These are phyloP conservation scores for Mystacornis crossleyi DNA, from an alignment of 2,113 vertebrate genomes.

Conservation along the genomic window DNA sequence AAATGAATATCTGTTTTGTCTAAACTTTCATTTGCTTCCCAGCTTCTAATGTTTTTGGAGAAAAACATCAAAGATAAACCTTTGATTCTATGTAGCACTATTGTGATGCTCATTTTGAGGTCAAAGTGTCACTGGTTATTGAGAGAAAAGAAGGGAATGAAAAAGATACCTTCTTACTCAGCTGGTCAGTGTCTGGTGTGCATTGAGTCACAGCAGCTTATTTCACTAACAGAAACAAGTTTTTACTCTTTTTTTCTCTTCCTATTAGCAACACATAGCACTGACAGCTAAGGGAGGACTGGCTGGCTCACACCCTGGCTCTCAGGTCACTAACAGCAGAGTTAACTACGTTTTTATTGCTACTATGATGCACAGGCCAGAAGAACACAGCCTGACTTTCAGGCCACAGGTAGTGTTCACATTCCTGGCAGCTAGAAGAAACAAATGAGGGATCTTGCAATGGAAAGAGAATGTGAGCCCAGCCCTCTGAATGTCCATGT, in stretches of 20 bases:
- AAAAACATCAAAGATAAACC: not conserved
- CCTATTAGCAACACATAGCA: not conserved
- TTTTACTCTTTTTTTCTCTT: not conserved
- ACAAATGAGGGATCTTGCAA: not conserved
- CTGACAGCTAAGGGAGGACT: not conserved
- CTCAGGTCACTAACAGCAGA: not conserved
- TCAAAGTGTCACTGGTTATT: not conserved
- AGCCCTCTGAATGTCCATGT: not conserved
- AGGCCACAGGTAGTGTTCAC: not conserved
- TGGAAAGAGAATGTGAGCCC: not conserved
- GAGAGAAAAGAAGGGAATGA: not conserved
- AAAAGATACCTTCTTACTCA: constrained; percentile 46
- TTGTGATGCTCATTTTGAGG: constrained; percentile 4
- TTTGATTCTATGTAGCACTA: not conserved
- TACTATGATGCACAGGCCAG: not conserved
- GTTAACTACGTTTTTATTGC: not conserved
- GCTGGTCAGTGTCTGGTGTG: not conserved
- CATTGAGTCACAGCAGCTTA: constrained; percentile 23
- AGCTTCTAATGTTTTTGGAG: not conserved
- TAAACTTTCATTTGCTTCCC: not conserved
- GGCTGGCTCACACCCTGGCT: not conserved
- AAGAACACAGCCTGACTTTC: not conserved
- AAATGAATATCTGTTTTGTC: not conserved
- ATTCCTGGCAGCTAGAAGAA: not conserved
- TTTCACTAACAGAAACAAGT: constrained; percentile 22